Conservation (phyloP, 2,888 invertebrate genomes). For the Molorchus minor region DNA sequence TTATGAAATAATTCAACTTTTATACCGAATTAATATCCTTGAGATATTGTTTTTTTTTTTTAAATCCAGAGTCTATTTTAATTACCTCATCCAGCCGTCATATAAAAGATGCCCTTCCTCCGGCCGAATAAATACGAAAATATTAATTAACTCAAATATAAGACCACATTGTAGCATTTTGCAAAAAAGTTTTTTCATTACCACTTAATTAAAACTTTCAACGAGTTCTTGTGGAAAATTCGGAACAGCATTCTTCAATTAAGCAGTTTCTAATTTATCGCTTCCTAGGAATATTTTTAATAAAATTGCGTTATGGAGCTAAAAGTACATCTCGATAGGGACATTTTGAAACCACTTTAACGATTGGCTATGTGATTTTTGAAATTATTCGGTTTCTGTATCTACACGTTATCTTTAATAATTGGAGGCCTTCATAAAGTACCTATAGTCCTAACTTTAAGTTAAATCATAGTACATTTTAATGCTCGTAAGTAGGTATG, state of each 20-base stretch:
- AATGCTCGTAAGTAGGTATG: too few relatives aligned
- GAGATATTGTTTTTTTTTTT: slow-evolving; percentile 8
- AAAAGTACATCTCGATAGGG: too few relatives aligned
- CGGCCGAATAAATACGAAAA: slow-evolving; percentile 21
- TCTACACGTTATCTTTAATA: too few relatives aligned
- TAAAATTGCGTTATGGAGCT: slow-evolving; percentile 16
- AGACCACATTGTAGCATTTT: slow-evolving; percentile 23
- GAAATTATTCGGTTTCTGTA: too few relatives aligned
- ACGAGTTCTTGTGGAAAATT: slow-evolving; percentile 24
- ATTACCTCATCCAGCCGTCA: slow-evolving; percentile 18
- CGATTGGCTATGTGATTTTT: too few relatives aligned
- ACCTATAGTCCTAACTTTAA: too few relatives aligned
- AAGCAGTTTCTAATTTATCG: slow-evolving; percentile 17
- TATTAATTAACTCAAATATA: slow-evolving; percentile 25
- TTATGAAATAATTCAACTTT: slow-evolving; percentile 2
- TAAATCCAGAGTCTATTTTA: slow-evolving; percentile 12
- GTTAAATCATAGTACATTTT: too few relatives aligned
- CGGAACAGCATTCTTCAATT: slow-evolving; percentile 23
- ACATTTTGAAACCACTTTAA: too few relatives aligned
- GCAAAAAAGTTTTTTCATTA: slow-evolving; percentile 24
- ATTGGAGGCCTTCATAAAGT: too few relatives aligned
- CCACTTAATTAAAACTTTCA: slow-evolving; percentile 25
- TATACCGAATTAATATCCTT: slow-evolving; percentile 10
- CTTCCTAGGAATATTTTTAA: slow-evolving; percentile 19
- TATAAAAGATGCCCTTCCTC: slow-evolving; percentile 11